These are phyloP conservation scores for Bettongia penicillata DNA, from an alignment of 2,113 vertebrate species.

Conservation along the genomic window DNA sequence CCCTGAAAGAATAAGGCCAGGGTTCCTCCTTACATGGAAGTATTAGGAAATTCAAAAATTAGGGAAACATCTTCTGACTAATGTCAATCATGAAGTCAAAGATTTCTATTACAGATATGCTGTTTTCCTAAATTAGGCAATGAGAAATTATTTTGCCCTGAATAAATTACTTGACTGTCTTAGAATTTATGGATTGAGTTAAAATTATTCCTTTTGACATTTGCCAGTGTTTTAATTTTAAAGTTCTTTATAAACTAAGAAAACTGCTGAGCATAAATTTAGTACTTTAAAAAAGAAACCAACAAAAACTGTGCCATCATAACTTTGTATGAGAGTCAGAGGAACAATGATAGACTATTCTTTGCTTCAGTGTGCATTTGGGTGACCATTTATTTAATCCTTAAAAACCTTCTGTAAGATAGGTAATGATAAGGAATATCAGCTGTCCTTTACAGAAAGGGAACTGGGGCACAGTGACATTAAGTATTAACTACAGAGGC, in stretches of 20 bases:
- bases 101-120: background rate
- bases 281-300: background rate
- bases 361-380: background rate
- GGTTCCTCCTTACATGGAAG: background rate
- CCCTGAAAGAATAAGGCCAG: background rate
- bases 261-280: background rate
- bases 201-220: constrained; percentile 6
- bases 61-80: background rate
- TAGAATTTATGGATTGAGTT: constrained; percentile 6
- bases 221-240: background rate
- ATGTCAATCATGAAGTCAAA: background rate
- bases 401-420: constrained; percentile 50
- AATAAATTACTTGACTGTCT: constrained; percentile 19
- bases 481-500: constrained; percentile 34
- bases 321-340: background rate
- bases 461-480: constrained; percentile 9
- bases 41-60: background rate
- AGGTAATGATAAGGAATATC: constrained; percentile 37
- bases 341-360: background rate
- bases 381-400: constrained; percentile 19
- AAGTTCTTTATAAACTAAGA: constrained; percentile 44
- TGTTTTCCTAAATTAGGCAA: constrained; percentile 12
- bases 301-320: background rate
- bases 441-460: constrained; percentile 44
- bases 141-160: constrained; percentile 19